phyloP scores from a whole-genome alignment of 1,140 invertebrate species.

The Drosophila ficusphila region DNA sequence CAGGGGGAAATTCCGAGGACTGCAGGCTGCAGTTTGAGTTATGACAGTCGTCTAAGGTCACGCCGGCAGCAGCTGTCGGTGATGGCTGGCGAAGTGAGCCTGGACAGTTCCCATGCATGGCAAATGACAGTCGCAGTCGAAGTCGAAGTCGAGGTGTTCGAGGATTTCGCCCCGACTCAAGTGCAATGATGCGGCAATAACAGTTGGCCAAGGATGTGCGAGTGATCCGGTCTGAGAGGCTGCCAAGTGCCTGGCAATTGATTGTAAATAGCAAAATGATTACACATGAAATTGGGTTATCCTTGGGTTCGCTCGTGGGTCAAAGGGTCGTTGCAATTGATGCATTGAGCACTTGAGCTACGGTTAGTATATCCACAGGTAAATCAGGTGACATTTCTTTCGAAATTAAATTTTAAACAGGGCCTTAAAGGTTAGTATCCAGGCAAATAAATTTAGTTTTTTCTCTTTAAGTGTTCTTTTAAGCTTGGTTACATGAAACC shows the following conservation, averaged over 20 bases:
- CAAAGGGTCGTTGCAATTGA: background rate
- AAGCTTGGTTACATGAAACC: slow-evolving; percentile 27
- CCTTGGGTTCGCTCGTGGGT: background rate
- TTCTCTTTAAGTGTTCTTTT: background rate
- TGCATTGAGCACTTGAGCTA: background rate
- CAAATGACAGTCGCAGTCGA: slow-evolving; percentile 59
- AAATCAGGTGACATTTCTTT: background rate
- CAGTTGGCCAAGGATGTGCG: slow-evolving; percentile 50
- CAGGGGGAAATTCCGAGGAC: background rate
- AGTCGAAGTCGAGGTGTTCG: slow-evolving; percentile 49
- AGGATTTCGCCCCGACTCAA: slow-evolving; percentile 45
- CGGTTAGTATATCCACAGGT: background rate
- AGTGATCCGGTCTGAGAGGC: slow-evolving; percentile 23
- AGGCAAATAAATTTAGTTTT: background rate
- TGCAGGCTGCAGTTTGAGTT: slow-evolving; percentile 56
- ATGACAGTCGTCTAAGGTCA: slow-evolving; percentile 70
- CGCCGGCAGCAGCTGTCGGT: slow-evolving; percentile 50
- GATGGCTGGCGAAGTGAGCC: slow-evolving; percentile 35
- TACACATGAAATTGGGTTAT: slow-evolving; percentile 32
- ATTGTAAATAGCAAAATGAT: slow-evolving; percentile 50
- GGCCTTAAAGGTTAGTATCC: background rate
- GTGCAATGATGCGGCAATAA: slow-evolving; percentile 63
- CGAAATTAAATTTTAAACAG: slow-evolving; percentile 3
- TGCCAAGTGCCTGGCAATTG: slow-evolving; percentile 31
- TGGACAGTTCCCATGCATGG: slow-evolving; percentile 55